Conservation (phyloP, 2,113 vertebrate species). For the Oryzias melastigma region DNA sequence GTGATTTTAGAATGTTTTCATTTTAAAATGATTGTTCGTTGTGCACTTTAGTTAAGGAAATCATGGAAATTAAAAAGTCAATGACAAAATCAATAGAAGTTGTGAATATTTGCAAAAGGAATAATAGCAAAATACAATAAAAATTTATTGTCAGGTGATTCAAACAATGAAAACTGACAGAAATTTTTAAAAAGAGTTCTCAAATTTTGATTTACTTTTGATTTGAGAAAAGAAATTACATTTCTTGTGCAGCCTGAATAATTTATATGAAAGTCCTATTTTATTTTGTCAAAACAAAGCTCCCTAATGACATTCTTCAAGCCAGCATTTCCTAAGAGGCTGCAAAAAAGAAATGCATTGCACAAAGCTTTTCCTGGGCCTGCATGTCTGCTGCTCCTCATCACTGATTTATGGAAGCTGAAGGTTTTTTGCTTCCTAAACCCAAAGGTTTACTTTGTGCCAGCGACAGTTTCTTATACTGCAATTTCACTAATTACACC, state of each 20-base stretch:
- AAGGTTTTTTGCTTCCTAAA: not conserved
- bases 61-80: no score
- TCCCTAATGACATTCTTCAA: conserved; percentile 1
- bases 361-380: not conserved
- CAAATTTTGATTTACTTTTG: conserved; percentile 2
- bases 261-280: conserved; percentile 8
- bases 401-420: not conserved
- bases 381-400: not conserved
- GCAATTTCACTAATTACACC: conserved; percentile 7
- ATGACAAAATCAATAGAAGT: no score
- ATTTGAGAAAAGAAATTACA: conserved; percentile 21
- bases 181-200: not conserved
- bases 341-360: not conserved
- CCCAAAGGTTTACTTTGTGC: not conserved
- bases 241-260: not conserved
- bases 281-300: conserved; percentile 28
- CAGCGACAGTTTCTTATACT: not conserved
- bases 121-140: no score
- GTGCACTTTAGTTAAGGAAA: no score
- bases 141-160: not conserved
- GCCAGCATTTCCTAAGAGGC: conserved; percentile 5
- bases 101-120: no score
- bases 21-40: no score
- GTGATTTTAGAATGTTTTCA: no score
- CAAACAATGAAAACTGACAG: not conserved